Evolutionary conservation across 1,140 invertebrate genomes (phyloP).

Genomic region (Trachymyrmex cornetzi): DNA sequence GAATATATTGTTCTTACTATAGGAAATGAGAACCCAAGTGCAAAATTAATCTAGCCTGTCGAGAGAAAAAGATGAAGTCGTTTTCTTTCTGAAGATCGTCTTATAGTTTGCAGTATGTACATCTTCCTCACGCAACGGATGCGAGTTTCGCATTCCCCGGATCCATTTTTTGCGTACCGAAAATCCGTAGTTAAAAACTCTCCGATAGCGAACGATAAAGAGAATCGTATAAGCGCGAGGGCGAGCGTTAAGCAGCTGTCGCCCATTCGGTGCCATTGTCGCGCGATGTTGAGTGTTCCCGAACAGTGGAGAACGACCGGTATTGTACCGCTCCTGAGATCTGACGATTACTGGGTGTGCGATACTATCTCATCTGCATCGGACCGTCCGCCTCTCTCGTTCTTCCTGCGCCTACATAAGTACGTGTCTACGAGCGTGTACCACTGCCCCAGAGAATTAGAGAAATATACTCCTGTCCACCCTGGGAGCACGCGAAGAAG

Average conservation of each 20-base stretch:
- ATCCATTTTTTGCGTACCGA: constrained; percentile 63
- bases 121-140: constrained; percentile 20
- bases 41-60: too few species aligned
- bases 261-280: constrained; percentile 84
- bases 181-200: constrained; percentile 65
- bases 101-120: background rate
- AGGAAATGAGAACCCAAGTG: background rate
- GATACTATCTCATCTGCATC: constrained; percentile 87
- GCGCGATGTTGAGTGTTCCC: constrained; percentile 85
- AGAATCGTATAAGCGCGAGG: constrained; percentile 43
- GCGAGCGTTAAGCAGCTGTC: constrained; percentile 84
- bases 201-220: constrained; percentile 28
- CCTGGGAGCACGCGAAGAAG: constrained; percentile 31
- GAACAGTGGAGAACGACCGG: constrained; percentile 85
- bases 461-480: constrained; percentile 26
- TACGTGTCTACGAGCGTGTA: constrained; percentile 48
- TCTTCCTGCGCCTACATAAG: constrained; percentile 38
- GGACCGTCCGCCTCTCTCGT: constrained; percentile 61
- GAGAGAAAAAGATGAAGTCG: background rate
- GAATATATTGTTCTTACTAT: background rate
- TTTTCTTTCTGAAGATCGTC: background rate
- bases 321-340: constrained; percentile 85
- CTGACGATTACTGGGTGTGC: constrained; percentile 81
- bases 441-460: background rate
- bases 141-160: background rate